Evolutionary conservation across 2,113 vertebrate genomes (phyloP).

Genomic region (Poecile atricapillus): DNA sequence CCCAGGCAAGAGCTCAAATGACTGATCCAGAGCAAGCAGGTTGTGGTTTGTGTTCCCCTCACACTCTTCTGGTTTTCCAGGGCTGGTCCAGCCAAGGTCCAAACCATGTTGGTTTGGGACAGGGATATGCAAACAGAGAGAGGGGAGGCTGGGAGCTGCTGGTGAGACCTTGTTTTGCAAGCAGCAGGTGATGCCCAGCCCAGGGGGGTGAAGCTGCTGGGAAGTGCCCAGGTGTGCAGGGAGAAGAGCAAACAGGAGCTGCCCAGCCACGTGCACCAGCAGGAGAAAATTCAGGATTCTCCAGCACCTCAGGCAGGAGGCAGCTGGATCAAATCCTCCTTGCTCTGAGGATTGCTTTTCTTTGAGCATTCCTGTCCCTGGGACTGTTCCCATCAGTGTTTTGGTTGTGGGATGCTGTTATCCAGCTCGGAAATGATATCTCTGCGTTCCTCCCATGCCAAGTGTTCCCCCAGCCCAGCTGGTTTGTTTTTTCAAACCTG

Average conservation of each 20-base stretch:
- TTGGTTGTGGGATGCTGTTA: not conserved
- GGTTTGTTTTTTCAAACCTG: not conserved
- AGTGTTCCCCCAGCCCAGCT: not conserved
- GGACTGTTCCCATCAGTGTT: not conserved
- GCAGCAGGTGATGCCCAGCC: not conserved
- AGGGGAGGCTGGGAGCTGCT: not conserved
- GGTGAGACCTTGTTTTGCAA: not conserved
- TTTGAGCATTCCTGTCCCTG: not conserved
- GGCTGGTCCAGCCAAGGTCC: not conserved
- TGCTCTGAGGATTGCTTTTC: not conserved
- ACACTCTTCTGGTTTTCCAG: not conserved
- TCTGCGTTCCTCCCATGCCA: not conserved
- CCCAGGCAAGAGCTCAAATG: not conserved
- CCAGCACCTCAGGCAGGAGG: not conserved
- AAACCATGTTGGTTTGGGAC: too few relatives aligned
- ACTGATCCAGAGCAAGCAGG: not conserved
- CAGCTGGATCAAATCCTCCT: not conserved
- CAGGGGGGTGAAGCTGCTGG: not conserved
- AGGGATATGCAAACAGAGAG: not conserved
- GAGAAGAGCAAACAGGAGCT: not conserved
- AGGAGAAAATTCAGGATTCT: not conserved
- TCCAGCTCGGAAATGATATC: not conserved
- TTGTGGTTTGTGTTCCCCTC: not conserved
- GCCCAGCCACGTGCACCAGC: fast-evolving
- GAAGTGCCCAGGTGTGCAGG: not conserved